Evolutionary conservation across 2,888 invertebrate species (phyloP).

Genomic region (Incurvaria masculella): DNA sequence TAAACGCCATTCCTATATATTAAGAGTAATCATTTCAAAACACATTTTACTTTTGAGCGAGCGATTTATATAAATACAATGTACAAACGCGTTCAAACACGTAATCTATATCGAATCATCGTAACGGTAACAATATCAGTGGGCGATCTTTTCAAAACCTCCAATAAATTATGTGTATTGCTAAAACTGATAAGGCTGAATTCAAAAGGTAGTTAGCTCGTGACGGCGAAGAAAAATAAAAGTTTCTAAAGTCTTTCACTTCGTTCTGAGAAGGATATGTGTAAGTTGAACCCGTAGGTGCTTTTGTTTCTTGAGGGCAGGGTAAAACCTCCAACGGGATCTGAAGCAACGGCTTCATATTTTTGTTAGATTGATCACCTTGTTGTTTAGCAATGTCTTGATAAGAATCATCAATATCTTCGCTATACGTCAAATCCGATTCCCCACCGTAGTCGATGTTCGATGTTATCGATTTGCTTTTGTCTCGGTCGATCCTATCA

Average conservation of each 20-base stretch:
- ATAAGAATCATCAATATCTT: conserved; percentile 17
- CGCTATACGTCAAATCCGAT: conserved; percentile 11
- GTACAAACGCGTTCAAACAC: too few species aligned
- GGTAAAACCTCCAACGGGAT: conserved; percentile 57
- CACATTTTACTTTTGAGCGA: too few species aligned
- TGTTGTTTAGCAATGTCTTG: conserved; percentile 15
- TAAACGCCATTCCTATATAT: too few species aligned
- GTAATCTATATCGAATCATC: too few species aligned
- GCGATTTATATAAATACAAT: too few species aligned
- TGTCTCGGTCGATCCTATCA: conserved; percentile 15
- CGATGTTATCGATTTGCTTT: too few species aligned
- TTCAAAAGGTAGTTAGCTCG: background rate
- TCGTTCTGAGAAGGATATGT: conserved; percentile 58
- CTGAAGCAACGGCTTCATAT: conserved; percentile 49
- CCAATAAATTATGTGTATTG: too few species aligned
- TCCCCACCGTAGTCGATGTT: conserved; percentile 4
- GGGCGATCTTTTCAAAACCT: too few species aligned
- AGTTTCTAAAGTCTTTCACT: conserved; percentile 49
- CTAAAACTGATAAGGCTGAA: too few species aligned
- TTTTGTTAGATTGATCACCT: conserved; percentile 17
- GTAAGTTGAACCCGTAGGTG: conserved; percentile 56
- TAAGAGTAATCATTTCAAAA: too few species aligned
- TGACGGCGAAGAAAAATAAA: conserved; percentile 21
- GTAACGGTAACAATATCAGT: too few species aligned
- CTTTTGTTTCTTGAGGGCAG: conserved; percentile 60